These are phyloP conservation scores for Psilopogon haemacephalus DNA, from an alignment of 2,113 vertebrate species.

Conservation along the genomic window DNA sequence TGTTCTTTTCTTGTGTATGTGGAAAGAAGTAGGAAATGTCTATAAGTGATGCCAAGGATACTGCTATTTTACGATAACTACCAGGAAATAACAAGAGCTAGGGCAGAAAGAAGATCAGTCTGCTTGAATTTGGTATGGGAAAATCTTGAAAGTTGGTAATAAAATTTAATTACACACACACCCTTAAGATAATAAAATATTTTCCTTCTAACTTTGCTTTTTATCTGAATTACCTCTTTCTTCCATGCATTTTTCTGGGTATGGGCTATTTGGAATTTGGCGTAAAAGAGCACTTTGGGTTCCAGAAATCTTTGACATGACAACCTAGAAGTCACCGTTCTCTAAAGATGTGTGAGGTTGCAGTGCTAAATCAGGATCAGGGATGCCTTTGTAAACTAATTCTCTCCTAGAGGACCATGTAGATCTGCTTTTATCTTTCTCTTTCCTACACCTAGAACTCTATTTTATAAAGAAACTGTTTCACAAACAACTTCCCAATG, in stretches of 20 bases:
- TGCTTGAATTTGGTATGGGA: conserved; percentile 2
- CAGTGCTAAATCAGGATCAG: neutral
- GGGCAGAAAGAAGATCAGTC: conserved; percentile 39
- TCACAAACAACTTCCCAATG: neutral
- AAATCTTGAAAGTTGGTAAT: neutral
- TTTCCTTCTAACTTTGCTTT: neutral
- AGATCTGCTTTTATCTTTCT: neutral
- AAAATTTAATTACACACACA: neutral
- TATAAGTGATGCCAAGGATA: conserved; percentile 38
- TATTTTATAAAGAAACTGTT: neutral
- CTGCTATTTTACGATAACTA: conserved; percentile 38
- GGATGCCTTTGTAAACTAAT: neutral
- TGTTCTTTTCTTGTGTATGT: neutral
- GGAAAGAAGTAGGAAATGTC: conserved; percentile 57
- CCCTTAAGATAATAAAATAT: neutral
- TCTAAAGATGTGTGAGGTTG: neutral
- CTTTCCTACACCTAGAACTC: neutral
- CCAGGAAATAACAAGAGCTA: conserved; percentile 56
- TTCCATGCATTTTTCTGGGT: neutral
- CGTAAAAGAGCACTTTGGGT: neutral
- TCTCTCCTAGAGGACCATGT: neutral
- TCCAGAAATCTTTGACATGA: neutral
- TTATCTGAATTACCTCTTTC: neutral
- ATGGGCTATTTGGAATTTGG: neutral
- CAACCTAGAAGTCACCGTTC: neutral